Evolutionary conservation across 1,140 invertebrate genomes (phyloP).

Genomic region (Macrotrachela quadricornifera): DNA sequence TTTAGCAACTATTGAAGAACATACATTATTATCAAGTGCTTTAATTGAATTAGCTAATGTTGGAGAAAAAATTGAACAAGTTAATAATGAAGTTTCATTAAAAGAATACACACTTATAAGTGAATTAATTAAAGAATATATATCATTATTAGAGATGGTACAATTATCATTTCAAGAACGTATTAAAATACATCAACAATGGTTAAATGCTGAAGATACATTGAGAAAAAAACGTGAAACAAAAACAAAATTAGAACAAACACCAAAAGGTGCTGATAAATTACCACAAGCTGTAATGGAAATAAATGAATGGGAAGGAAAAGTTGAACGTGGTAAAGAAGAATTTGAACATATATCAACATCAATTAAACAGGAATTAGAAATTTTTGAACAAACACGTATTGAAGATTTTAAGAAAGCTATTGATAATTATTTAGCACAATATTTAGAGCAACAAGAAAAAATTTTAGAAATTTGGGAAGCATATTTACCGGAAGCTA

Average conservation of each 20-base stretch:
- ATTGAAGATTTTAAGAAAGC: neutral
- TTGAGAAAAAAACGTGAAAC: slow-evolving; percentile 77
- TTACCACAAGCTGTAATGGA: slow-evolving; percentile 65
- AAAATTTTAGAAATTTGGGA: neutral
- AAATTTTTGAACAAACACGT: neutral
- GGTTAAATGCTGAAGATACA: slow-evolving; percentile 84
- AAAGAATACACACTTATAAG: slow-evolving; percentile 76
- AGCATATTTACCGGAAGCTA: neutral
- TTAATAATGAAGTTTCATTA: slow-evolving; percentile 74
- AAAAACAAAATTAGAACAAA: slow-evolving; percentile 70
- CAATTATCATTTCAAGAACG: slow-evolving; percentile 94
- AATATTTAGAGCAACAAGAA: too few species aligned
- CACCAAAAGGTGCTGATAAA: slow-evolving; percentile 57
- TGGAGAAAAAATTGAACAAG: slow-evolving; percentile 63
- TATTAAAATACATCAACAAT: slow-evolving; percentile 88
- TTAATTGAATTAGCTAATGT: slow-evolving; percentile 77
- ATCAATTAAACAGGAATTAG: neutral
- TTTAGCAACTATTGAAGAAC: slow-evolving; percentile 78
- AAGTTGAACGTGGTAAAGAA: slow-evolving; percentile 80
- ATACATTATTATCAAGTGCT: slow-evolving; percentile 68
- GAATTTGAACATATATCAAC: slow-evolving; percentile 83
- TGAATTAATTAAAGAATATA: slow-evolving; percentile 83
- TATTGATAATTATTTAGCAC: too few species aligned
- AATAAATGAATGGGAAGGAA: slow-evolving; percentile 79
- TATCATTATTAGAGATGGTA: slow-evolving; percentile 68